A percentile compares a stretch with the other conserved stretches of the same genome.
Conservation (phyloP, 2,888 invertebrate genomes). For the Meta bourneti region DNA sequence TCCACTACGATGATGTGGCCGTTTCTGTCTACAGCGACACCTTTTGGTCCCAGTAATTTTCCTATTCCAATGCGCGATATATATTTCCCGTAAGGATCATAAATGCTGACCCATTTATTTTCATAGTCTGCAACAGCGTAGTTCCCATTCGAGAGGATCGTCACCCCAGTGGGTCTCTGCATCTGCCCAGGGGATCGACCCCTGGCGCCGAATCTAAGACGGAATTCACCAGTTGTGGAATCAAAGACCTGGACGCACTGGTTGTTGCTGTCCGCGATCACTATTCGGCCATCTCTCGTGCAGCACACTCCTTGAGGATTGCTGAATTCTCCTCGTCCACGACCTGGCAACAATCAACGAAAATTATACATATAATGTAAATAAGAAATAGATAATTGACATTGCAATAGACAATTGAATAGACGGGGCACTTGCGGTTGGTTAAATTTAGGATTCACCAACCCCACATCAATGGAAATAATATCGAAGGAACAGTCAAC, state of each 20-base stretch:
- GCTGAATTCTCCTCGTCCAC: slow-evolving; percentile 83
- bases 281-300: slow-evolving; percentile 80
- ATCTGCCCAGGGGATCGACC: slow-evolving; percentile 83
- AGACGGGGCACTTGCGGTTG: too few relatives aligned
- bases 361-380: background rate
- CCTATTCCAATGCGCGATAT: slow-evolving; percentile 82
- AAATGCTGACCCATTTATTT: slow-evolving; percentile 83
- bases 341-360: slow-evolving; percentile 79
- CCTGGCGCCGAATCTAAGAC: slow-evolving; percentile 81
- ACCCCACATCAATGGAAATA: too few relatives aligned
- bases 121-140: slow-evolving; percentile 83
- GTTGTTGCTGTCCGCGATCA: slow-evolving; percentile 83
- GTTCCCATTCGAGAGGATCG: slow-evolving; percentile 81
- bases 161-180: slow-evolving; percentile 83
- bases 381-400: too few relatives aligned
- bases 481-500: too few relatives aligned
- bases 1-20: slow-evolving; percentile 83
- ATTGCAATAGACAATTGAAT: too few relatives aligned
- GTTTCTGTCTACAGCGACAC: slow-evolving; percentile 82
- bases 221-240: slow-evolving; percentile 81
- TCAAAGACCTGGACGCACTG: slow-evolving; percentile 81
- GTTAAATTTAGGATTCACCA: too few relatives aligned
- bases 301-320: slow-evolving; percentile 83
- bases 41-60: slow-evolving; percentile 83
- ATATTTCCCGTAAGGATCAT: slow-evolving; percentile 82